These are phyloP conservation scores for Esox lucius DNA, from an alignment of 2,797 vertebrate genomes.

Conservation along the genomic window DNA sequence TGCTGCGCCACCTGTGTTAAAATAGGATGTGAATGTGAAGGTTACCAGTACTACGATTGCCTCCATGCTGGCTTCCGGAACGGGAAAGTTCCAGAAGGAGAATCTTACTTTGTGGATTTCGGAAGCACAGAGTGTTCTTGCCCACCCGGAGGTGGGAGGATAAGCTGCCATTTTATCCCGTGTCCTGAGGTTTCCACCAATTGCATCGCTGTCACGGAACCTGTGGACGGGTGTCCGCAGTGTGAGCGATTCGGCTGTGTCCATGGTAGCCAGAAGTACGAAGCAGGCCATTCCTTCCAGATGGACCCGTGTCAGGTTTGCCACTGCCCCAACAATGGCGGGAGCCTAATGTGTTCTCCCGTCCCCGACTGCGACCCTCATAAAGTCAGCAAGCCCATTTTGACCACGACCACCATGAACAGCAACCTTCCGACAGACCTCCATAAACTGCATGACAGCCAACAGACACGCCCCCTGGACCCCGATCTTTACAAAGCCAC, in stretches of 20 bases:
- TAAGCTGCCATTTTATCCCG: constrained; percentile 90
- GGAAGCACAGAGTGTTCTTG: constrained; percentile 95
- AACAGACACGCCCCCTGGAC: constrained; percentile 70
- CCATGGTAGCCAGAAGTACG: constrained; percentile 80
- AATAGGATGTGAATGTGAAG: constrained; percentile 87
- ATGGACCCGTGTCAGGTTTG: constrained; percentile 87
- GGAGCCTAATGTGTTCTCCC: constrained; percentile 87
- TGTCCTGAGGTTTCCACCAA: constrained; percentile 89
- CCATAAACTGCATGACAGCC: constrained; percentile 72
- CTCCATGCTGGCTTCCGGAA: constrained; percentile 83
- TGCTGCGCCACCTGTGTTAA: constrained; percentile 87
- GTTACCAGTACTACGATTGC: constrained; percentile 96
- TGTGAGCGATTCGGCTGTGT: constrained; percentile 86
- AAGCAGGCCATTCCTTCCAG: constrained; percentile 88
- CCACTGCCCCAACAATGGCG: constrained; percentile 87
- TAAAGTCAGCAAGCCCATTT: constrained; percentile 42
- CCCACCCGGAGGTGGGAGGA: constrained; percentile 87
- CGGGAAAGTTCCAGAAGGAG: constrained; percentile 87
- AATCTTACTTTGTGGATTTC: constrained; percentile 94
- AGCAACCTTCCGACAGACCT: constrained; percentile 68
- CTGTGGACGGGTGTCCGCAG: constrained; percentile 81
- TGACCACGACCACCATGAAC: constrained; percentile 66
- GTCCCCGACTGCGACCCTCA: constrained; percentile 76
- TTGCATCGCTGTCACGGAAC: constrained; percentile 85
- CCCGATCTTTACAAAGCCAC: constrained; percentile 34